Base-by-base conservation (phyloP, 1,140 invertebrate species). In the Campoletis sonorensis region DNA sequence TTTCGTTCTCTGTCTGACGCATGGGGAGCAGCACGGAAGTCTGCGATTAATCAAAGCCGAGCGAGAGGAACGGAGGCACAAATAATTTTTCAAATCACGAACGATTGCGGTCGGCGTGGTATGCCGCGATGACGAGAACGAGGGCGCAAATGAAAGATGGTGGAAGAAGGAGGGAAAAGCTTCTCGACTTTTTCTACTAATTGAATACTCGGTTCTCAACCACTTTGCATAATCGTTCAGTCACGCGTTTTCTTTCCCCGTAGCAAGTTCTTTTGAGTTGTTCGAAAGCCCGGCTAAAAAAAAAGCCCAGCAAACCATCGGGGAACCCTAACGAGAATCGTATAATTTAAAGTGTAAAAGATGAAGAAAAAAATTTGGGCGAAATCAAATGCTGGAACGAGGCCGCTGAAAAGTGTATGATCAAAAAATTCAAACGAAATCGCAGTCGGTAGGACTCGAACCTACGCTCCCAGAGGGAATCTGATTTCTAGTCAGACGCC, bases 1-100 rank as follows among this genome's bases (percentile, higher is more conserved):
- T n/a, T n/a, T n/a, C n/a, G 16, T 75, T 58, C 54, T 58, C 21
- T 23, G 18, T 58, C 54, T 4, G 18, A 58, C 21, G 7, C 54
- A 23, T 58, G 16, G 49, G 3, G 0, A 23, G 15, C 26, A 23
- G 15, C 26, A 21, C 21, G 18, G 27, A 1, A 33, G 40, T 23
- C 15, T 7, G n/a, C 51, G 27, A 77, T 77, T 77, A 77, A 77
- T 77, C 73, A 54, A 77, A 77, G 18, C 73, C 40, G 73, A 61
- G 73, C 54, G 30, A 77, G 73, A 61, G 49, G 21, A 61, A 18
- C 26, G 61, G 54, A 77, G 37, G 76, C 27, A 45, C 45, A 82
- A 79, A 79, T 82, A 58, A 67, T 82, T 79, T 79, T 82, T 82
- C 71, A 76, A 79, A 82, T 67, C 76, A 37, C 61, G 72, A 15